Base-by-base conservation (phyloP, 1,140 invertebrate genomes). In the Drosophila lini region DNA sequence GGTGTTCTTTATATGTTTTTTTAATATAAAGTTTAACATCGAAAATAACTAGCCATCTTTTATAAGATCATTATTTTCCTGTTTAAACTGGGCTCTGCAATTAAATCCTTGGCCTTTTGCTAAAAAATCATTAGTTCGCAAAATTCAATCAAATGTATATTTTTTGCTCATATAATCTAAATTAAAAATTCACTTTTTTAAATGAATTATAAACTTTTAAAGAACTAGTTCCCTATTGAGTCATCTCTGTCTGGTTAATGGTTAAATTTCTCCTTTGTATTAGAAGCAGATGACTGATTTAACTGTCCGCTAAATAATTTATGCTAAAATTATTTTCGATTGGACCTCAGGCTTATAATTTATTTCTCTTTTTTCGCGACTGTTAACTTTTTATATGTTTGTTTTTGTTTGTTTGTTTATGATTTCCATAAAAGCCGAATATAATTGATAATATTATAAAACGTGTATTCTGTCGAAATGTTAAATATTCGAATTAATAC, bases 401-500 rank as follows among this genome's bases (percentile, higher is more conserved):
- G n/a, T 16, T 50, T 34, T 32, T 38, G 36, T 71, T 58, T 71
- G 34, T 71, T 41, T 70, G 13, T 41, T 50, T 50, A 41, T 25
- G 50, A 55, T 58, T 68, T 40, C 34, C 40, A 64, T 47, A 47
- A 70, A 48, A 47, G 25, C 9, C 42, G 13, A 31, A 38, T 68
- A 36, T 47, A 57, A 34, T 70, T 58, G 22, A 58, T 48, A 36
- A 22, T 31, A 31, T 36, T 44, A 65, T 53, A 70, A 71, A 58
- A 70, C 41, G 22, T 32, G 40, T 48, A 57, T 70, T 70, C 40
- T 28, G 11, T 13, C 28, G 7, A 70, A 34, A 34, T 34, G 11
- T 48, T 50, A 70, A 71, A 50, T 71, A 48, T 58, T 71, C 68
- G 16, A 71, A 71, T 71, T 50, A 71, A 71, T 59, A 34, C 36